Percentiles rank a stretch among this genome's conserved stretches.
Evolutionary conservation across 2,113 vertebrate species (phyloP).

Genomic region (Reinhardtius hippoglossoides): DNA sequence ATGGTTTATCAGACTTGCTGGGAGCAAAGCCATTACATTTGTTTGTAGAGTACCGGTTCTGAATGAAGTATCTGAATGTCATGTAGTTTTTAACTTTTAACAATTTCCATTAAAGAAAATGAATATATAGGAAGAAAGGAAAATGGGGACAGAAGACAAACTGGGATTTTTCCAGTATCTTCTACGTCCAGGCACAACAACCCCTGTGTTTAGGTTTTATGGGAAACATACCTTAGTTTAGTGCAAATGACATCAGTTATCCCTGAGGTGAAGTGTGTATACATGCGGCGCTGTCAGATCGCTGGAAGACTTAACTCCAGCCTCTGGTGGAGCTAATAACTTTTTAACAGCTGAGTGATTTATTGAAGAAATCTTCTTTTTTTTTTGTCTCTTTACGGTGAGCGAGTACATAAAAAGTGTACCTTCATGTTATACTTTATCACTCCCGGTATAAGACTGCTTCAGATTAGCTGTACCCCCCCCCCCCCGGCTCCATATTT

Average conservation of each 20-base stretch:
- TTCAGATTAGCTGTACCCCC: slow-evolving; percentile 16
- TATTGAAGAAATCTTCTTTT: slow-evolving; percentile 9
- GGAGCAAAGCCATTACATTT: not conserved
- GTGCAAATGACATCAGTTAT: slow-evolving; percentile 28
- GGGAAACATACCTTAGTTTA: slow-evolving; percentile 37
- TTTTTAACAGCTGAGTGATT: slow-evolving; percentile 39
- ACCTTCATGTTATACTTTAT: slow-evolving; percentile 18
- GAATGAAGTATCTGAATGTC: not conserved
- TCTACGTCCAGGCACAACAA: not conserved
- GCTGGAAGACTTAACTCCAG: slow-evolving; percentile 13
- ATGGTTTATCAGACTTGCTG: not conserved
- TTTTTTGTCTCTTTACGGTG: not conserved
- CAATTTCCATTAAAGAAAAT: not conserved
- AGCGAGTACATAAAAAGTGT: not conserved
- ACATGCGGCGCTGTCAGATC: slow-evolving; percentile 30
- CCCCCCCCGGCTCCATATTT: slow-evolving; percentile 1
- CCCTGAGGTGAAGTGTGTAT: slow-evolving; percentile 30
- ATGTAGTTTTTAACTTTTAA: not conserved
- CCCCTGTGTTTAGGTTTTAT: slow-evolving; percentile 16
- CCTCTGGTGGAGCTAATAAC: slow-evolving; percentile 19
- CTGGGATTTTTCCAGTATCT: slow-evolving; percentile 7
- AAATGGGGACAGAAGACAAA: not conserved
- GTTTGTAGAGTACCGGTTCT: slow-evolving; percentile 13
- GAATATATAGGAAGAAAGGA: not conserved
- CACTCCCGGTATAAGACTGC: not conserved